Evolutionary conservation across 1,140 invertebrate genomes (phyloP).

Genomic region (Papilio dardanus): DNA sequence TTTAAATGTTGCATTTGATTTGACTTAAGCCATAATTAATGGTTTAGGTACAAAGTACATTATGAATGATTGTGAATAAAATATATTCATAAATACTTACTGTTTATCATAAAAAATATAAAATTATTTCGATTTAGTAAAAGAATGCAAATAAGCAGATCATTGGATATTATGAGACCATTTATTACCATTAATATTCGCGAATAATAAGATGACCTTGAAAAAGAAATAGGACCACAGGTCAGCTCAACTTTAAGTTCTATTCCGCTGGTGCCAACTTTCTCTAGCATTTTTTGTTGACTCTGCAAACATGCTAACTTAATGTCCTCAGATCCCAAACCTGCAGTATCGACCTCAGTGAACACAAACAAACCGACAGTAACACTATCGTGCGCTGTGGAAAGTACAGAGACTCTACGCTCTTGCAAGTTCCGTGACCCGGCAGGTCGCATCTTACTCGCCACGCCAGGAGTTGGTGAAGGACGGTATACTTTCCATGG

Average conservation of each 20-base stretch:
- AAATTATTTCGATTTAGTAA: too few species aligned
- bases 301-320: neutral
- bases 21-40: neutral
- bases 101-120: too few species aligned
- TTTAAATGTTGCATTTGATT: neutral
- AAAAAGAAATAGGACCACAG: too few species aligned
- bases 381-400: conserved; percentile 52
- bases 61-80: too few species aligned
- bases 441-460: conserved; percentile 41
- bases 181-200: too few species aligned
- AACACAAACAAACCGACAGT: conserved; percentile 48
- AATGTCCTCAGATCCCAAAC: conserved; percentile 48
- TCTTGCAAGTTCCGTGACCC: conserved; percentile 69
- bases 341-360: conserved; percentile 51
- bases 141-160: neutral
- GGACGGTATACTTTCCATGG: conserved; percentile 61
- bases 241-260: too few species aligned
- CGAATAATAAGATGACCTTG: too few species aligned
- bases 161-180: too few species aligned
- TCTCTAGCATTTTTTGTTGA: too few species aligned
- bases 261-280: too few species aligned
- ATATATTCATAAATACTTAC: too few species aligned
- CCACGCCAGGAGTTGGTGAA: conserved; percentile 59
- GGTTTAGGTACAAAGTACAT: neutral
- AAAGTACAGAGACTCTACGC: conserved; percentile 41